Base-by-base conservation (phyloP, 2,797 vertebrate genomes). In the Podarcis lilfordi region DNA sequence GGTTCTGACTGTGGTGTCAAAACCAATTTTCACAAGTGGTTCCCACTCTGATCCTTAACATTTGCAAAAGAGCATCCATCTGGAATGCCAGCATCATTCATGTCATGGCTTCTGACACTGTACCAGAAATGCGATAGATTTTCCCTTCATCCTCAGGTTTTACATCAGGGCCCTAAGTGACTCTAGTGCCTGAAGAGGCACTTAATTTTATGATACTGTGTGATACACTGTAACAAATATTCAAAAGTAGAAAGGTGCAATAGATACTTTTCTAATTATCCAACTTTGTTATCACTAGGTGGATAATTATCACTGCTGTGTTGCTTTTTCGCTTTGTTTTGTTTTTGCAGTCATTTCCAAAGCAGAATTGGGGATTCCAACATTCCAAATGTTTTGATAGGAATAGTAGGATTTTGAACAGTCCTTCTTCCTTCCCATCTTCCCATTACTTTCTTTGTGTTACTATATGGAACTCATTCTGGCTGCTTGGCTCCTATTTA, bases 61-160 rank as follows among this genome's bases (percentile, higher is more conserved):
- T 72, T 72, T 72, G 19, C 77, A 82, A 82, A 84, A 84, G n/a
- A 75, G 71, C 71, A 75, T 61, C 50, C 21, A n/a, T 32, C 68
- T 55, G 82, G 68, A 84, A 50, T 55, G 45, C 68, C 69, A 74
- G 29, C 71, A 86, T 61, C 79, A 40, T 74, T n/a, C 32, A 80
- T 23, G 35, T 74, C 68, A 71, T 43, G 27, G 35, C 35, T 74
- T 81, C 50, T 40, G 50, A 74, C 37, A 74, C 68, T 25, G 27
- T 7, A 74, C 69, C 5, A 23, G 19, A 25, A 75, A 82, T 11
- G 55, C 19, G 45, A 27, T 23, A 72, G 29, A 21, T 76, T 76
- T 82, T 50, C 2, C 71, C 40, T 77, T 32, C 35, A 66, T 77
- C 17, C 17, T 64, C 59, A 66, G 59, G 77, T 64, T 43, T 85